Base-by-base conservation (phyloP, 2,113 vertebrate genomes). In the Jacana jacana region DNA sequence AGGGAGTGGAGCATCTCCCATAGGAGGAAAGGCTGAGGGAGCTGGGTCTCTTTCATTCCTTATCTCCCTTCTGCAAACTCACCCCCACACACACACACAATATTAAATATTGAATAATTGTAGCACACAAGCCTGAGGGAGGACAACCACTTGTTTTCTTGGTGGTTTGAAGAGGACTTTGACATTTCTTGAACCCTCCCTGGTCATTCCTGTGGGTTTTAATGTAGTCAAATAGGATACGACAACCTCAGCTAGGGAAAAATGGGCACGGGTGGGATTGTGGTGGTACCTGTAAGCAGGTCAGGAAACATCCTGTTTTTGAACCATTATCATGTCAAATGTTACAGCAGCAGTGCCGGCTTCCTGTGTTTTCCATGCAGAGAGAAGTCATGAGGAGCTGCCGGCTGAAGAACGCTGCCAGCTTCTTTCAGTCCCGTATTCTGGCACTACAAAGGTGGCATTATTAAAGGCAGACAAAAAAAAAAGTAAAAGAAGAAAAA, bases 31-130 rank as follows among this genome's bases (percentile, higher is more conserved):
- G n/a, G n/a, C n/a, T n/a, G n/a, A n/a, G n/a, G n/a, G n/a, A n/a
- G n/a, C n/a, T n/a, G n/a, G n/a, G n/a, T n/a, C n/a, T n/a, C n/a
- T 92, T 92, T 93, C 33, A 86, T 94, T 81, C 83, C 39, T 75
- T 91, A 87, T 92, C 72, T 94, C 60, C 70, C 63, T 79, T 48
- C 83, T 3, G 1, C 52, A 84, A 69, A 61, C 30, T 78, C 31
- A 39, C 33, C 55, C 35, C 18, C 8, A 12, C 0, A 44, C 17
- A 44, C 42, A 12, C 19, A 0, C 60, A 14, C 80, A 39, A 44
- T 54, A 20, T 70, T 76, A 80, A 77, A 65, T 46, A 37, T 54
- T 86, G 65, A 75, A 64, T 88, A 81, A 93, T 84, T 84, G 20
- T 33, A 80, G 31, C 42, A 51, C 10, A 19, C 6, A 60, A 64